Percentiles rank a stretch among this genome's conserved stretches.
Conservation (phyloP, 2,113 vertebrate genomes). For the Oreochromis niloticus region DNA sequence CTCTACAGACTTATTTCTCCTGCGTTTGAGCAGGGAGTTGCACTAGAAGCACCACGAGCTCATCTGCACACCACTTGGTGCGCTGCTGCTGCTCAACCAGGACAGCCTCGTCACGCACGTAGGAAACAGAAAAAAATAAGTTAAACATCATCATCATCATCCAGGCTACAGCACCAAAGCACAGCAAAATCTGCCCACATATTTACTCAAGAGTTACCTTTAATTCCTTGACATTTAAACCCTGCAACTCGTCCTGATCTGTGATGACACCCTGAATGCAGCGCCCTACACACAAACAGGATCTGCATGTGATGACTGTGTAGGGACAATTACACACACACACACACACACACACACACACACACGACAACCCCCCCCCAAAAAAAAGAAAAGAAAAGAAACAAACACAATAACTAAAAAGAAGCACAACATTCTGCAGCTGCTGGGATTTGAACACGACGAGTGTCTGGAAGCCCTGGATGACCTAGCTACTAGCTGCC, state of each 20-base stretch:
- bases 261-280: background rate
- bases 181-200: constrained; percentile 19
- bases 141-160: background rate
- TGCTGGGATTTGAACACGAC: constrained; percentile 67
- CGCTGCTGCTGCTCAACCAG: constrained; percentile 28
- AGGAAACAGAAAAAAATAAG: constrained; percentile 26
- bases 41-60: constrained; percentile 61
- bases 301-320: constrained; percentile 6
- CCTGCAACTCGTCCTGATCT: background rate
- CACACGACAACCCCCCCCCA: background rate
- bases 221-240: background rate
- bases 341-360: background rate
- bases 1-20: constrained; percentile 3
- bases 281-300: background rate
- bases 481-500: constrained; percentile 79
- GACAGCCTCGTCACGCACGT: constrained; percentile 6
- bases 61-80: constrained; percentile 8
- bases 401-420: background rate
- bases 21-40: constrained; percentile 50
- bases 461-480: constrained; percentile 76
- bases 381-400: background rate
- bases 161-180: constrained; percentile 47
- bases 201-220: constrained; percentile 2
- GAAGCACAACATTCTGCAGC: constrained; percentile 64
- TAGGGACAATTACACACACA: background rate